Evolutionary conservation across 2,888 invertebrate species (phyloP).

Genomic region (Altica lythri): DNA sequence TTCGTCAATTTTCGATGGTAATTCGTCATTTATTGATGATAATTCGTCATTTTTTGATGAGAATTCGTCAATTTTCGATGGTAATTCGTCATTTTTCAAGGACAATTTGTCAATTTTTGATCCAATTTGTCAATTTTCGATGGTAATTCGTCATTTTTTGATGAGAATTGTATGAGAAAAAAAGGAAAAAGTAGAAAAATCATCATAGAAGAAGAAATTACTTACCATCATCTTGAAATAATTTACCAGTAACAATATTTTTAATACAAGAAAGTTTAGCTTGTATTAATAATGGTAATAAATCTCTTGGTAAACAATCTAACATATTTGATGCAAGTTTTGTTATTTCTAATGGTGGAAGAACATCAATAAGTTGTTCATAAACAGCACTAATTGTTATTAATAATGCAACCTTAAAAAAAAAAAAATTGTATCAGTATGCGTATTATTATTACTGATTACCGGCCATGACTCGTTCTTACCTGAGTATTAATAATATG

Average conservation of each 20-base stretch:
- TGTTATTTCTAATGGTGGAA: conserved; percentile 78
- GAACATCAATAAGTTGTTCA: conserved; percentile 75
- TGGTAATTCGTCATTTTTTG: no score
- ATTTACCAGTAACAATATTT: conserved; percentile 74
- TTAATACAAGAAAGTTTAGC: conserved; percentile 84
- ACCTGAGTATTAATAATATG: conserved; percentile 80
- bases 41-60: no score
- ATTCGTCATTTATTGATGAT: no score
- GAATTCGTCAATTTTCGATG: no score
- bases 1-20: no score
- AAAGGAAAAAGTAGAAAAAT: no score
- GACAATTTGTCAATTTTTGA: no score
- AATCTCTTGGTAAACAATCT: conserved; percentile 72
- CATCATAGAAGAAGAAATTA: conserved; percentile 6
- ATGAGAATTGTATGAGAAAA: no score
- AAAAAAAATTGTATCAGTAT: background rate
- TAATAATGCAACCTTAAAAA: conserved; percentile 73
- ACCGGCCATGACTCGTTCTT: conserved; percentile 25
- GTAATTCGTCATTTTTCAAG: no score
- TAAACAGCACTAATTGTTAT: conserved; percentile 83
- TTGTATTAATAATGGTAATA: conserved; percentile 70
- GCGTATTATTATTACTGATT: background rate
- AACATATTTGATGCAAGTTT: conserved; percentile 80
- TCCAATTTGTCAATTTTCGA: no score
- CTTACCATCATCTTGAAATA: conserved; percentile 73